phyloP scores from a whole-genome alignment of 2,113 vertebrate genomes.

The Chauna torquata region DNA sequence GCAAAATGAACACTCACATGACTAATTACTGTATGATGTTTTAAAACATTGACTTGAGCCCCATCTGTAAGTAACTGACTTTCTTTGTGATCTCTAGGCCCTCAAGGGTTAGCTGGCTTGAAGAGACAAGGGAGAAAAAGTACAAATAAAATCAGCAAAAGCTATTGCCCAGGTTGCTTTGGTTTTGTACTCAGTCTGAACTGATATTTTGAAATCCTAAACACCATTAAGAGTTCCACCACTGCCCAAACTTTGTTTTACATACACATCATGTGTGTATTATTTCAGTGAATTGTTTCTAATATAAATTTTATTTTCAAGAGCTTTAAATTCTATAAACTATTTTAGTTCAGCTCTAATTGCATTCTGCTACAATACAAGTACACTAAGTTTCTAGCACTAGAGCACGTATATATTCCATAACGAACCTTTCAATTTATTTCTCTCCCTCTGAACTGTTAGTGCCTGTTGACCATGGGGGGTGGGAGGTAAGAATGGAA shows the following conservation, averaged over 20 bases:
- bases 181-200: not conserved
- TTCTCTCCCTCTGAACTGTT: not conserved
- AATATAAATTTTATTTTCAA: not conserved
- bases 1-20: not conserved
- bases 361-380: not conserved
- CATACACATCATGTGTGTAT: accelerated
- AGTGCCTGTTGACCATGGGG: accelerated
- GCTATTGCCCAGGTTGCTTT: not conserved
- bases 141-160: not conserved
- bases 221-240: not conserved
- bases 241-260: not conserved
- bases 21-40: not conserved
- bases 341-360: not conserved
- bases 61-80: not conserved
- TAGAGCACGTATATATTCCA: not conserved
- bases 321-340: not conserved
- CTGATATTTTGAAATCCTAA: not conserved
- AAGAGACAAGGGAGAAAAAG: not conserved
- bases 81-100: not conserved
- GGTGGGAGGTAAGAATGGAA: not conserved
- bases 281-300: not conserved
- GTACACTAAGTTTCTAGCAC: not conserved
- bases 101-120: not conserved
- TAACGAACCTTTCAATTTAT: not conserved
- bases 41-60: not conserved